Evolutionary conservation across 2,888 invertebrate species (phyloP).

Genomic region (Tetranychus truncatus): DNA sequence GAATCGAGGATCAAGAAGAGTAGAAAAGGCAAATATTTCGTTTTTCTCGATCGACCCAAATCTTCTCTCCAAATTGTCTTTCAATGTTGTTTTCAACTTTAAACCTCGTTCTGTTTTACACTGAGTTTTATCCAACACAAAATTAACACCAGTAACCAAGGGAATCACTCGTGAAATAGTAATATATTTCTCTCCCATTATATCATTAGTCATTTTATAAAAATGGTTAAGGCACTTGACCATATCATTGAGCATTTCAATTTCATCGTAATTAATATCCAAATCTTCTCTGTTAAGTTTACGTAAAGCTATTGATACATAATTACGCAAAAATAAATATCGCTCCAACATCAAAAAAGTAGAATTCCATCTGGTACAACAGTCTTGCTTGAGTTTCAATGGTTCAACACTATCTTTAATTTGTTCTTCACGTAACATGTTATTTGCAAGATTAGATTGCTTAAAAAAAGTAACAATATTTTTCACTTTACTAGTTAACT

Average conservation of each 20-base stretch:
- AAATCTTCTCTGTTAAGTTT: not conserved
- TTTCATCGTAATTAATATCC: too few relatives aligned
- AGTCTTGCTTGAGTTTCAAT: not conserved
- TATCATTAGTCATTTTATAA: not conserved
- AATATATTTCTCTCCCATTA: not conserved
- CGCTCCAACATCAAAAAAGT: not conserved
- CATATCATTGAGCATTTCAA: too few relatives aligned
- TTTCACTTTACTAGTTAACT: not conserved
- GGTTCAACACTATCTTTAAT: not conserved
- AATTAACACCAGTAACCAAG: not conserved
- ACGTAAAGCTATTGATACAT: not conserved
- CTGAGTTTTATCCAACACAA: not conserved
- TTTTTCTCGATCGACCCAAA: not conserved
- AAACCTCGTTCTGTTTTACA: not conserved
- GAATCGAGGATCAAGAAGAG: not conserved
- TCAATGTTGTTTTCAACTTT: not conserved
- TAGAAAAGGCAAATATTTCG: not conserved
- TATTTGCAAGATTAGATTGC: not conserved
- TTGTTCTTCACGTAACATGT: not conserved
- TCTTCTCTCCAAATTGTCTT: not conserved
- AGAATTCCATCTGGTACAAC: not conserved
- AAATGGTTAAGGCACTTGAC: not conserved
- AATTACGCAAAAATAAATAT: not conserved
- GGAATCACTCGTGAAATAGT: not conserved
- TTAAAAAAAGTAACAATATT: not conserved